Evolutionary conservation across 2,888 invertebrate genomes (phyloP).

Genomic region (Idaea dimidiata): DNA sequence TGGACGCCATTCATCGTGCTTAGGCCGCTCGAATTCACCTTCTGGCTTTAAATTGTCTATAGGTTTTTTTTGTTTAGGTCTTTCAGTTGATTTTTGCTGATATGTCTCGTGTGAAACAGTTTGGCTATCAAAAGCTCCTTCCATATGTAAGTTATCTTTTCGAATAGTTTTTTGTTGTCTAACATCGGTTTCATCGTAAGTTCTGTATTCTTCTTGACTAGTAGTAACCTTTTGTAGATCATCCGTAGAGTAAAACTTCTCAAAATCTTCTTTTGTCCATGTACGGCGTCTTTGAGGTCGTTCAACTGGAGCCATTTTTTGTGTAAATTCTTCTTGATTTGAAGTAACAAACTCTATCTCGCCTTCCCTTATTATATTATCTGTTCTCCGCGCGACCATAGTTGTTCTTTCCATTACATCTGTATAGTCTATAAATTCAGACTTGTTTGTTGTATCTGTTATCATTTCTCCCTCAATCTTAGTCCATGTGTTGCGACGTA

Average conservation of each 20-base stretch:
- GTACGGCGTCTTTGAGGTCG: conserved; percentile 83
- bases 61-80: conserved; percentile 78
- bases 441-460: conserved; percentile 84
- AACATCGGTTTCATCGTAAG: conserved; percentile 81
- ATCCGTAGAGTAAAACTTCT: conserved; percentile 84
- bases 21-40: conserved; percentile 73
- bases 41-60: conserved; percentile 79
- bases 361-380: conserved; percentile 86
- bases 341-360: conserved; percentile 85
- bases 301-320: conserved; percentile 80
- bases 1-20: conserved; percentile 51
- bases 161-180: conserved; percentile 61
- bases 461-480: conserved; percentile 88
- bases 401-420: conserved; percentile 81
- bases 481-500: conserved; percentile 88
- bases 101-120: conserved; percentile 61
- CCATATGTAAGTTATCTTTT: conserved; percentile 76
- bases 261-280: conserved; percentile 87
- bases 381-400: conserved; percentile 80
- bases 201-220: conserved; percentile 84
- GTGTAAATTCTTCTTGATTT: conserved; percentile 82
- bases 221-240: conserved; percentile 82
- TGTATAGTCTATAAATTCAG: conserved; percentile 84
- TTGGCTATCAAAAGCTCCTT: conserved; percentile 74
- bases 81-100: conserved; percentile 60